These are phyloP conservation scores for Pagetopsis macropterus DNA, from an alignment of 2,797 vertebrate genomes.

Conservation along the genomic window DNA sequence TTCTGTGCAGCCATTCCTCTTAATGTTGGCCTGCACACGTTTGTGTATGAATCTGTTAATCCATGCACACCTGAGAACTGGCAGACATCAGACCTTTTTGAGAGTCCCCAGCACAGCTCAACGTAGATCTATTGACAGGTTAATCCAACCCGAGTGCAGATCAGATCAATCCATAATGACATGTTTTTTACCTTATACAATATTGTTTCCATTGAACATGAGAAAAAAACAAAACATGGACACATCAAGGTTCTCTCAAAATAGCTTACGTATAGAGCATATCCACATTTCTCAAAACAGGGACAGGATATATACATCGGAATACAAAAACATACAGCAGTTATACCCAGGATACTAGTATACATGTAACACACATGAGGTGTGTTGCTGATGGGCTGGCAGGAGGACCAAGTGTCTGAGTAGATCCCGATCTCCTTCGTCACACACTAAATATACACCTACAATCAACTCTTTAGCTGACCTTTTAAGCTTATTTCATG, in stretches of 20 bases:
- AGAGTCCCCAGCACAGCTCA: neutral
- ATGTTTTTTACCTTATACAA: neutral
- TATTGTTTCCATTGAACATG: neutral
- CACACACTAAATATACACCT: neutral
- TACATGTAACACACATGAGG: neutral
- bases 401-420: neutral
- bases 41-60: neutral
- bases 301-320: neutral
- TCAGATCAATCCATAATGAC: neutral
- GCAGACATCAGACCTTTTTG: neutral
- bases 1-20: neutral
- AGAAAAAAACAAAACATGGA: neutral
- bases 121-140: neutral
- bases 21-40: neutral
- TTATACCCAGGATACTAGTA: neutral
- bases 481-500: neutral
- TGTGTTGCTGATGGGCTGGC: neutral
- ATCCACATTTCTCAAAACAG: neutral
- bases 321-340: too few species aligned
- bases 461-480: neutral
- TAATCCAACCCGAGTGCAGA: neutral
- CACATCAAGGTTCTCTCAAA: neutral
- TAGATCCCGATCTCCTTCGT: neutral
- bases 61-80: neutral
- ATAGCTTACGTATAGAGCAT: neutral